A percentile compares a stretch with the other conserved stretches of the same genome.
These are phyloP conservation scores for Choristoneura fumiferana DNA, from an alignment of 1,140 invertebrate species.

Conservation along the genomic window DNA sequence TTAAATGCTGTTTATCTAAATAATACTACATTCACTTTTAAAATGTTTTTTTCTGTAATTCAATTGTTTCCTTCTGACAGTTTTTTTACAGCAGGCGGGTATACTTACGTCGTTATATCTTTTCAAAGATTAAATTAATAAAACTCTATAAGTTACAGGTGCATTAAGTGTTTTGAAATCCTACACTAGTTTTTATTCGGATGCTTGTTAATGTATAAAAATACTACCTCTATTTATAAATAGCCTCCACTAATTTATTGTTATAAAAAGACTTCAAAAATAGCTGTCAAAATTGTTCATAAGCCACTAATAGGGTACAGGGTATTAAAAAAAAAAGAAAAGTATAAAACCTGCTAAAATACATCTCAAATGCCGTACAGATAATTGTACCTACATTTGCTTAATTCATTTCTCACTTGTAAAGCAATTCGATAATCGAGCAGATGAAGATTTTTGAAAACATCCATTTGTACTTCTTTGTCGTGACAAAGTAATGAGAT, in stretches of 20 bases:
- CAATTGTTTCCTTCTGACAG: too few relatives aligned
- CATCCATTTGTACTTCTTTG: neutral
- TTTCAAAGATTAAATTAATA: too few relatives aligned
- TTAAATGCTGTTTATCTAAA: neutral
- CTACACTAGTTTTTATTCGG: conserved; percentile 4
- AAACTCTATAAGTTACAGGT: neutral
- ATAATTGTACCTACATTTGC: neutral
- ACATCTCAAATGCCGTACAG: neutral
- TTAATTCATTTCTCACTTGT: neutral
- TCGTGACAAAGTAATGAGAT: neutral
- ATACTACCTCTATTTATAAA: conserved; percentile 7
- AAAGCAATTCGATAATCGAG: neutral
- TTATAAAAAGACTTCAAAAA: neutral
- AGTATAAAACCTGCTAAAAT: conserved; percentile 1
- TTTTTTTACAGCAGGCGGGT: neutral
- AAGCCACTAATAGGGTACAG: conserved; percentile 9
- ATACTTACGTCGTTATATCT: neutral
- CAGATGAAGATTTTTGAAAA: neutral
- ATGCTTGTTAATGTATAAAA: neutral
- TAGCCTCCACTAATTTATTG: neutral
- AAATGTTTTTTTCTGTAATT: too few relatives aligned
- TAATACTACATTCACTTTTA: neutral
- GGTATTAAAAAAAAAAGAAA: neutral
- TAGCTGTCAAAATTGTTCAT: conserved; percentile 1
- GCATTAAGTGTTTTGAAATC: conserved; percentile 1